phyloP scores from a whole-genome alignment of 2,113 vertebrate species.

The Paramormyrops kingsleyae region DNA sequence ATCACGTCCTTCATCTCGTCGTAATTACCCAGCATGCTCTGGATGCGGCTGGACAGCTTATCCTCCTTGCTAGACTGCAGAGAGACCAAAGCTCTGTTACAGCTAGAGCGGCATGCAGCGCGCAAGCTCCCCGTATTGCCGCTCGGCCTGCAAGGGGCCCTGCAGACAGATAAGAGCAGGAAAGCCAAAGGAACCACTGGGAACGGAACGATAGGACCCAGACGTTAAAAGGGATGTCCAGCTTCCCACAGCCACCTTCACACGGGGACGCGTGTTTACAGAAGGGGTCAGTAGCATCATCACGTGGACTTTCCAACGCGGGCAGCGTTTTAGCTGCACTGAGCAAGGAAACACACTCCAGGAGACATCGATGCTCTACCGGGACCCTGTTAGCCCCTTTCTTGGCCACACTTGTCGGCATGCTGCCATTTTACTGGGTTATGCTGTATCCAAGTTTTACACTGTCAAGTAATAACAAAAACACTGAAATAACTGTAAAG shows the following conservation, averaged over 20 bases:
- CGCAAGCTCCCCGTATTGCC: background rate
- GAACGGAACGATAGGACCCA: background rate
- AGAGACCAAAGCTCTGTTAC: background rate
- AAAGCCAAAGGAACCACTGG: background rate
- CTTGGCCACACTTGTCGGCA: background rate
- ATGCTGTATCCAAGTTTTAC: background rate
- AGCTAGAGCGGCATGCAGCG: background rate
- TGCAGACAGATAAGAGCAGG: background rate
- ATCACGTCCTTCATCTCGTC: slow-evolving; percentile 97
- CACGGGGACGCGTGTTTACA: background rate
- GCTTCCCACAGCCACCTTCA: background rate
- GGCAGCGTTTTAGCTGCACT: background rate
- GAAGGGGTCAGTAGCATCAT: background rate
- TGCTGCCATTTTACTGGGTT: background rate
- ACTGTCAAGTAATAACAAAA: background rate
- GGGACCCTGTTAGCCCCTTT: background rate
- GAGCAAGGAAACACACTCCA: background rate
- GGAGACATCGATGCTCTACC: background rate
- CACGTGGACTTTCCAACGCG: background rate
- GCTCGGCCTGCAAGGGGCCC: background rate
- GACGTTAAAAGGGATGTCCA: background rate
- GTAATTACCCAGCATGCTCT: slow-evolving; percentile 99
- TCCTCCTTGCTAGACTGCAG: slow-evolving; percentile 92
- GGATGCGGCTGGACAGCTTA: slow-evolving; percentile 95
- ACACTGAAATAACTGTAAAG: background rate